Evolutionary conservation across 2,888 invertebrate genomes (phyloP).

Genomic region (Morpho helenor): DNA sequence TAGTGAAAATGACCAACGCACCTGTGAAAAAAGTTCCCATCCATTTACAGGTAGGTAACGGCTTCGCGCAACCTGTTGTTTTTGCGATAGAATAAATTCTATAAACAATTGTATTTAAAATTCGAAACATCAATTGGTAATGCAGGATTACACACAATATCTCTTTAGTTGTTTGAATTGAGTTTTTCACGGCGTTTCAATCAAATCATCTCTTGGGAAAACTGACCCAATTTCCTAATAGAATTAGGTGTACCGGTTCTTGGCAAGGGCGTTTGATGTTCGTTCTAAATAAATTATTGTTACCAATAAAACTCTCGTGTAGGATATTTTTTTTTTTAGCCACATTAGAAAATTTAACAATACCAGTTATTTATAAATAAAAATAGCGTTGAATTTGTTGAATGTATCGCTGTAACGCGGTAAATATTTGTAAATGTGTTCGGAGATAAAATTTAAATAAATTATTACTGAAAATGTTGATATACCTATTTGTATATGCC

Average conservation of each 20-base stretch:
- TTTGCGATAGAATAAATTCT: constrained; percentile 29
- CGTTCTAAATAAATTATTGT: not conserved
- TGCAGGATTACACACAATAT: not conserved
- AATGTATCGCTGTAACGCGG: no score
- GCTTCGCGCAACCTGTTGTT: constrained; percentile 54
- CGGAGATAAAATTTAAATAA: no score
- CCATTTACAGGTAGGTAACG: constrained; percentile 88
- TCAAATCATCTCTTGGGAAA: constrained; percentile 30
- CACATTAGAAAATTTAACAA: not conserved
- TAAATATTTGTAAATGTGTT: no score
- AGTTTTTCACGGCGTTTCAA: not conserved
- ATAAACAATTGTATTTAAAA: constrained; percentile 12
- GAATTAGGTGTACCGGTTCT: constrained; percentile 34
- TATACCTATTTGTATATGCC: no score
- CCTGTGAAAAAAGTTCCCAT: constrained; percentile 97
- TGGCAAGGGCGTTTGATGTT: constrained; percentile 12
- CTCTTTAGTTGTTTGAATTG: not conserved
- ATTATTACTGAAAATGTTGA: no score
- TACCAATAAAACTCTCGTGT: not conserved
- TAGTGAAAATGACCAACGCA: constrained; percentile 80
- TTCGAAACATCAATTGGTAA: not conserved
- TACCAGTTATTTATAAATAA: no score
- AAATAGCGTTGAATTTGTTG: no score
- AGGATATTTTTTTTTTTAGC: not conserved
- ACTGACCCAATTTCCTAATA: constrained; percentile 44